phyloP scores from a whole-genome alignment of 2,888 invertebrate genomes.

The Nezara viridula region DNA sequence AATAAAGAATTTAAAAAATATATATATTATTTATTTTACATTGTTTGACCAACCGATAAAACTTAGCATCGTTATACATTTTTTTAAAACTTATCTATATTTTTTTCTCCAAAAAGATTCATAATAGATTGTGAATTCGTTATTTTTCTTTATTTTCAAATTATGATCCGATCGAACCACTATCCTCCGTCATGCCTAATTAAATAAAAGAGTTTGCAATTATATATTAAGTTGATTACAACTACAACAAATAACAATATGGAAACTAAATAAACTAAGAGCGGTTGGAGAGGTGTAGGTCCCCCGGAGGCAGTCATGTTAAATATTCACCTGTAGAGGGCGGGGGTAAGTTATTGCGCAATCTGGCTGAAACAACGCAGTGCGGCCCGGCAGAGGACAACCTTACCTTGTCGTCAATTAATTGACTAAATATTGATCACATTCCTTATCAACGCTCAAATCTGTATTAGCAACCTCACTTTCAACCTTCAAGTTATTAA shows the following conservation, averaged over 20 bases:
- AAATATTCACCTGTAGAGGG: slow-evolving; percentile 11
- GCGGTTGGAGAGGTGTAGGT: neutral
- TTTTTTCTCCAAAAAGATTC: too few species aligned
- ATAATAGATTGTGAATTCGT: too few species aligned
- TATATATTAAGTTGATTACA: neutral
- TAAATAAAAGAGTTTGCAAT: too few species aligned
- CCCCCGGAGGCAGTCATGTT: neutral
- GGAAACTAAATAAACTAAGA: neutral
- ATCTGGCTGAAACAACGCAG: neutral
- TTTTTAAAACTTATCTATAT: too few species aligned
- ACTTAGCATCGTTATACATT: too few species aligned
- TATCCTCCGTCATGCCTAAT: neutral
- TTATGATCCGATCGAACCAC: too few species aligned
- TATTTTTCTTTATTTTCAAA: too few species aligned
- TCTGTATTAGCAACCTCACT: neutral
- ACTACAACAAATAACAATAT: neutral
- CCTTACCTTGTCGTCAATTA: neutral
- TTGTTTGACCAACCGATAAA: too few species aligned
- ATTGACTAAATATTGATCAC: neutral
- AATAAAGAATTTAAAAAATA: too few species aligned
- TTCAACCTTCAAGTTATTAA: neutral
- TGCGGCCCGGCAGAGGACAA: neutral
- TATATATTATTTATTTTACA: too few species aligned
- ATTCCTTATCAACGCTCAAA: neutral
- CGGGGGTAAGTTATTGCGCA: slow-evolving; percentile 25